Conservation (phyloP, 37 sponge, comb jelly and placozoan genomes). For the Eunapius fragilis region DNA sequence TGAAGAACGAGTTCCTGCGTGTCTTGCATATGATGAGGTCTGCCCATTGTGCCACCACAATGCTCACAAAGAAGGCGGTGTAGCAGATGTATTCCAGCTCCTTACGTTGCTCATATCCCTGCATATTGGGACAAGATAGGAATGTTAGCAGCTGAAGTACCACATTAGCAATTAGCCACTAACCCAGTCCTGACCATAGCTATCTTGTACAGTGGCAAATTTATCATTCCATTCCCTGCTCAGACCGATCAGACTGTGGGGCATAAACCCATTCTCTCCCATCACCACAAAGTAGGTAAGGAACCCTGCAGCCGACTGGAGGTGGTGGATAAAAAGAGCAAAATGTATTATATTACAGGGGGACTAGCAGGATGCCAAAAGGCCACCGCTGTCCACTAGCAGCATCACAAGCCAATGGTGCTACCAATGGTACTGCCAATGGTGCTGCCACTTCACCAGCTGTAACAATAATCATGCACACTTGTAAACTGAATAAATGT, state of each 20-base stretch:
- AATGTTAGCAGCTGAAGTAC: no score
- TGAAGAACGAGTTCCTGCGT: constrained; percentile 84
- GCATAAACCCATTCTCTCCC: constrained; percentile 95
- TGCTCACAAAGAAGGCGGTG: constrained; percentile 96
- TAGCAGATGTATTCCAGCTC: constrained; percentile 87
- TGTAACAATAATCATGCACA: no score
- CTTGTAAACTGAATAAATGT: no score
- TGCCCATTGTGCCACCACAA: constrained; percentile 97
- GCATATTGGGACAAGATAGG: no score
- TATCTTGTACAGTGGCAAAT: constrained; percentile 67
- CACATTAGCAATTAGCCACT: neutral
- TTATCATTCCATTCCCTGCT: constrained; percentile 81
- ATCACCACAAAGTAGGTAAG: constrained; percentile 96
- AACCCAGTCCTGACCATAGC: constrained; percentile 96
- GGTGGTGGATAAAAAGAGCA: neutral
- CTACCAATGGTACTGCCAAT: no score
- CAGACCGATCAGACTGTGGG: constrained; percentile 61
- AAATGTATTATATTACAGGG: neutral
- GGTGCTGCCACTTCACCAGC: no score
- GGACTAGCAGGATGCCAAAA: no score
- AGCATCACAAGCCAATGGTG: no score
- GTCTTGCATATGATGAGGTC: constrained; percentile 97
- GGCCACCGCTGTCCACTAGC: no score
- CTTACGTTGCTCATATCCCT: constrained; percentile 81
- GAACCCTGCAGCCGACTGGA: constrained; percentile 91